Evolutionary conservation across 1,140 invertebrate genomes (phyloP), one percentile per base, ranked within the genome.

Genomic region (Hyphantria cunea): DNA sequence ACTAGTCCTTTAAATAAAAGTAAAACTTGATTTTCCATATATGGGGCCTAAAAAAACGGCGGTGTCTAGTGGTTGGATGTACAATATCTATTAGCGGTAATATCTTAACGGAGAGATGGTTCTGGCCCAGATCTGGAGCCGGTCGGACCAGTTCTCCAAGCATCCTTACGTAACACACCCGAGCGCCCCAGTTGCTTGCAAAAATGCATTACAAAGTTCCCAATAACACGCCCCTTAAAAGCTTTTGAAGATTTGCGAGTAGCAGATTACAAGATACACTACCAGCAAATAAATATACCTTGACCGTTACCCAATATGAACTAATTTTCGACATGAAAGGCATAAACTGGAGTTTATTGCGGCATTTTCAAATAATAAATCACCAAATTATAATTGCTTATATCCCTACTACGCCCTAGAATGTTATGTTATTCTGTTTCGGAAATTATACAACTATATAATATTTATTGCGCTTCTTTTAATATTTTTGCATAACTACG

Each of bases 21-120:
- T 49, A 48, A 49, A 58, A 39, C 37, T 39, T 49, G 45, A 58
- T 9, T 32, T 39, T 31, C 34, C 10, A 15, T 53, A 31, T 34
- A 33, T 25, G 55, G 48, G 55, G 44, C n/a, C 55, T 48, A 12
- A 58, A 44, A 49, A 58, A 33, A 45, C 15, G 55, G 45, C 33
- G 55, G 15, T 47, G 56, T 66, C 68, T 75, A 78, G 72, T 73
- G 71, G 66, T 63, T 78, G 70, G 73, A 78, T 78, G 75, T 81
- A 82, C 76, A 82, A 82, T 84, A 86, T 89, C 81, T 87, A 89
- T 89, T 89, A 87, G 82, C 76, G 75, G 82, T 80, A 80, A 84
- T 86, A 87, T 84, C 74, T 86, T 82, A 82, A 74, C 73, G 66
- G 79, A 84, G 80, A 89, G 86, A 90, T 89, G 87, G 72, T 73